Evolutionary conservation across 1,140 invertebrate species (phyloP).

Genomic region (Araneus ventricosus): DNA sequence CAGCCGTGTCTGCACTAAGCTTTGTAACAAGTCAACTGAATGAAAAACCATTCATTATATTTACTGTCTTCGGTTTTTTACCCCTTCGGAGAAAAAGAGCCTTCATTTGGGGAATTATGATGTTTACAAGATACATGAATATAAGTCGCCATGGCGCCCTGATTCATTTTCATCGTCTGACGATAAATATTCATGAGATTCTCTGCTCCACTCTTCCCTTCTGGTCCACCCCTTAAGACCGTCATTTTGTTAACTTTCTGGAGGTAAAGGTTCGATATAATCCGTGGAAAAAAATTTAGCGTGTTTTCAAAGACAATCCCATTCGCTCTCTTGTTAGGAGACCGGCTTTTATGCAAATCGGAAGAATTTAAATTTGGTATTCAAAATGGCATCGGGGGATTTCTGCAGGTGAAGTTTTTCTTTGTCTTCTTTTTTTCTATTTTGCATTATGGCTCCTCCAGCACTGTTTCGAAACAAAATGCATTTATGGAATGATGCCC

Average conservation of each 20-base stretch:
- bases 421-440: neutral
- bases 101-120: slow-evolving; percentile 31
- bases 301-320: neutral
- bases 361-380: neutral
- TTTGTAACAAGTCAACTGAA: neutral
- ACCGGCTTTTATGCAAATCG: neutral
- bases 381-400: neutral
- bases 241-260: neutral
- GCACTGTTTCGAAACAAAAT: neutral
- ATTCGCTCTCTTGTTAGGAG: neutral
- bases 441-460: neutral
- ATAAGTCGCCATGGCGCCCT: slow-evolving; percentile 1
- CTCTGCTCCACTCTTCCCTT: neutral
- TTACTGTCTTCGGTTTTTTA: neutral
- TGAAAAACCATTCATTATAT: slow-evolving; percentile 18
- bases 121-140: slow-evolving; percentile 28
- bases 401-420: neutral
- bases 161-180: neutral
- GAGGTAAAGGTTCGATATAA: neutral
- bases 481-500: neutral
- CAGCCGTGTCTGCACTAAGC: neutral
- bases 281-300: neutral
- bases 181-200: slow-evolving; percentile 30
- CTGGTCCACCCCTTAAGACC: neutral
- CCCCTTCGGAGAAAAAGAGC: neutral